Conservation (phyloP, 2,113 vertebrate species). For the Etheostoma spectabile region DNA sequence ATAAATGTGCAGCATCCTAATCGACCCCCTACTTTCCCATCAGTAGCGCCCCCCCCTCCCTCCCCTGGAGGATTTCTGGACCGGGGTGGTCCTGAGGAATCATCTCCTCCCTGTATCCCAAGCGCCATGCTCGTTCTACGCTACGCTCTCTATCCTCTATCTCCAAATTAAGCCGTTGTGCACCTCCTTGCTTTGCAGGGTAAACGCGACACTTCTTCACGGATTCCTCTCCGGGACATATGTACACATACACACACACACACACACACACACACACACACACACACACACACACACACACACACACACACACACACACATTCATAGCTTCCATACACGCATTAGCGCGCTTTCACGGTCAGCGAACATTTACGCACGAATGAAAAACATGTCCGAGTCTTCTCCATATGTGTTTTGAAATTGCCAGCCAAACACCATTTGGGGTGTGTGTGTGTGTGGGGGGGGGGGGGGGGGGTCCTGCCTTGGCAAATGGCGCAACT, state of each 20-base stretch:
- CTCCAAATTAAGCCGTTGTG: conserved; percentile 45
- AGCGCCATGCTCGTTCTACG: conserved; percentile 4
- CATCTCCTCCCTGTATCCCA: conserved; percentile 29
- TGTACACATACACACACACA: conserved; percentile 1
- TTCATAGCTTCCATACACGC: neutral
- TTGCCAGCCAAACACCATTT: conserved; percentile 5
- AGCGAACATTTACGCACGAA: conserved; percentile 75
- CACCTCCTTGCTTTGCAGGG: conserved; percentile 29
- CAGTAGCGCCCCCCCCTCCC: neutral
- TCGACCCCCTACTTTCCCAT: conserved; percentile 2
- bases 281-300: conserved; percentile 2
- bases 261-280: neutral
- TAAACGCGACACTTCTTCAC: conserved; percentile 44
- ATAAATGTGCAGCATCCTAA: conserved; percentile 43
- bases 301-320: neutral
- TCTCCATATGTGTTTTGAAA: conserved; percentile 15
- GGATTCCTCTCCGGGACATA: conserved; percentile 68
- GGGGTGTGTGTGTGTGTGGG: neutral
- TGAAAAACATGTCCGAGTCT: conserved; percentile 47
- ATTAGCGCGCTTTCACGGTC: conserved; percentile 62
- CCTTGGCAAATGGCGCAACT: conserved; percentile 69
- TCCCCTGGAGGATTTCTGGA: conserved; percentile 13
- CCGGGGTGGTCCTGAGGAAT: conserved; percentile 55
- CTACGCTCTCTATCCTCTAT: conserved; percentile 16
- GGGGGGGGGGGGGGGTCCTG: conserved; percentile 34